Evolutionary conservation across 2,797 vertebrate species (phyloP).

Genomic region (Adrianichthys oophorus): DNA sequence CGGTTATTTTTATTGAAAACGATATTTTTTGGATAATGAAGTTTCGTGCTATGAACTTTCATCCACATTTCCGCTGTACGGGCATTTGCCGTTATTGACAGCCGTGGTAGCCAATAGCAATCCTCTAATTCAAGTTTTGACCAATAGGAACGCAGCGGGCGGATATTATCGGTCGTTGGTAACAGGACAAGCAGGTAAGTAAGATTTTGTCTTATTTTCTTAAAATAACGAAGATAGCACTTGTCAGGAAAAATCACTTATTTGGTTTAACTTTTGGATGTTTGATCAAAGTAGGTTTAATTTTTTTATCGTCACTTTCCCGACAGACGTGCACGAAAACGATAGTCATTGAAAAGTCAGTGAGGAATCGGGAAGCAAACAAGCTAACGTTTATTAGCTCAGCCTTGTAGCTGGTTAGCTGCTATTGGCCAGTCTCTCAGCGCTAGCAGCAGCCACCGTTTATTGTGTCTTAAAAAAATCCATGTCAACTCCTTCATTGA

Average conservation of each 20-base stretch:
- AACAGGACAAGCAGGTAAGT: conserved; percentile 75
- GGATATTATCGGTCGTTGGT: conserved; percentile 59
- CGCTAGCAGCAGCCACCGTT: conserved; percentile 31
- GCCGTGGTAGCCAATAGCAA: conserved; percentile 47
- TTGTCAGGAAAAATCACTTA: conserved; percentile 16
- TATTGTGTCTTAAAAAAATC: conserved; percentile 21
- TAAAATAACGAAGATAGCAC: conserved; percentile 22
- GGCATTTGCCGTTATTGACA: conserved; percentile 60
- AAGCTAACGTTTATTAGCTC: conserved; percentile 67
- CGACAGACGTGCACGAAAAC: conserved; percentile 39
- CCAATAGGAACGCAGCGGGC: conserved; percentile 56
- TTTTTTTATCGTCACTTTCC: conserved; percentile 37
- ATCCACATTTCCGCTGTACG: conserved; percentile 75
- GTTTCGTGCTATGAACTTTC: conserved; percentile 74
- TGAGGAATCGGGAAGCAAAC: conserved; percentile 59
- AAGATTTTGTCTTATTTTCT: conserved; percentile 68
- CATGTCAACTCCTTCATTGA: neutral
- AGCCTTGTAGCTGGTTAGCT: conserved; percentile 47
- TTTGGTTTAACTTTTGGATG: neutral
- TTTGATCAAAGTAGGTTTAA: neutral
- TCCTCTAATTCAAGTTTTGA: neutral
- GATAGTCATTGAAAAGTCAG: conserved; percentile 62
- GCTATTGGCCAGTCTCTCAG: conserved; percentile 36
- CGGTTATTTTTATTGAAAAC: conserved; percentile 28
- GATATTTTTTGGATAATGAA: conserved; percentile 60